These are phyloP conservation scores for Drosophila sulfurigaster DNA, from an alignment of 1,140 invertebrate species.

Conservation along the genomic window DNA sequence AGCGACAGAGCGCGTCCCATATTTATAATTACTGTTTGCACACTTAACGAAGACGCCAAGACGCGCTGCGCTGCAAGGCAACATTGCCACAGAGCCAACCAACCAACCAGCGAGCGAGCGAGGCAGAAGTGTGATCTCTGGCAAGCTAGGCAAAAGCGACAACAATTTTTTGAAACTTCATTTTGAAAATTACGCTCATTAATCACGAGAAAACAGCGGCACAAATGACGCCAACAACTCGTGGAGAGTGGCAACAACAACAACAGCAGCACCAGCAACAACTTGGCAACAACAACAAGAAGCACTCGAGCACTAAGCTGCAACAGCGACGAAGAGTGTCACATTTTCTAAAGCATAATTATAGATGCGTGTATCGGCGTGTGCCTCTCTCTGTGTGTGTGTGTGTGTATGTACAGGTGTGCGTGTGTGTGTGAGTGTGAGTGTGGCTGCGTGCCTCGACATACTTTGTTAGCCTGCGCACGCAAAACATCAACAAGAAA, in stretches of 20 bases:
- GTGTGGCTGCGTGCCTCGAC: constrained; percentile 46
- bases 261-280: background rate
- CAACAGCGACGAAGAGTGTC: constrained; percentile 19
- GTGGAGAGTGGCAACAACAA: background rate
- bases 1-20: constrained; percentile 27
- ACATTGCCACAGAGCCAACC: constrained; percentile 9
- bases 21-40: constrained; percentile 79
- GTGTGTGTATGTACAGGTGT: constrained; percentile 2
- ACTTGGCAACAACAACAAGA: background rate
- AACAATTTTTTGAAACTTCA: constrained; percentile 61
- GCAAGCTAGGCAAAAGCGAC: constrained; percentile 16
- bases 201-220: constrained; percentile 58
- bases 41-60: constrained; percentile 69
- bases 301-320: background rate
- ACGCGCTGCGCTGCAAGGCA: constrained; percentile 9
- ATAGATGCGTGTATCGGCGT: constrained; percentile 28
- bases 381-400: background rate
- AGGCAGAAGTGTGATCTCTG: background rate
- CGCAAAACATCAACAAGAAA: constrained; percentile 56
- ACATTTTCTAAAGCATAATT: constrained; percentile 37
- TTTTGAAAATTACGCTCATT: constrained; percentile 70
- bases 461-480: constrained; percentile 61
- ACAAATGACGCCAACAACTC: constrained; percentile 17
- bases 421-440: constrained; percentile 2
- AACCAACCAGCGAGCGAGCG: background rate